Evolutionary conservation across 2,888 invertebrate species (phyloP), one percentile per base, ranked within the genome.

Genomic region (Clunio marinus): DNA sequence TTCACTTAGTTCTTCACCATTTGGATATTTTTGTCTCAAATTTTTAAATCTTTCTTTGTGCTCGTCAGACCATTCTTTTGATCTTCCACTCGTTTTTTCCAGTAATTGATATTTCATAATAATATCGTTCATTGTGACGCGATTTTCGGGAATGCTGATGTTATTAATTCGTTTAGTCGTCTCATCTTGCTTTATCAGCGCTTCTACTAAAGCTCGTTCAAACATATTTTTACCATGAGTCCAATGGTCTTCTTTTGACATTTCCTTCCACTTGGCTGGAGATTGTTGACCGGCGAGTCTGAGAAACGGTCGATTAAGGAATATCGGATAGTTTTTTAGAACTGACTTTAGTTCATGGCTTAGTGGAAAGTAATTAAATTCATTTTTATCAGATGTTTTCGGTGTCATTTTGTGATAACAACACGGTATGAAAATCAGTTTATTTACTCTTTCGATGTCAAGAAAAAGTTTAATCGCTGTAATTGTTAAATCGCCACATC

Each of bases 401-500:
- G 78, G 69, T 65, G 77, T 74, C 75, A 91, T 81, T 77, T 88
- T 87, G 75, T 91, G 91, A 73, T 91, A 91, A 74, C 91, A 91
- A 74, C 91, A 91, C 2, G 91, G 88, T 82, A 91, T 85, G 13
- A 90, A 79, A 55, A 87, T 81, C 22, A 89, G 75, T 15, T 83
- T 77, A 70, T 79, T 81, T 0, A 85, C 84, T 35, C 77, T 76
- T 5, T 80, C 74, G 75, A 87, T 82, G 73, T 82, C 78, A 45
- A 83, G 74, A 77, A 88, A 91, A 71, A 89, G 77, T 72, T 84
- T 81, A 60, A 89, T 81, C 7, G 88, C 85, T 68, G 83, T 82
- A 22, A 88, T 80, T 45, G 88, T 86, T 69, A 91, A 80, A 79
- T 91, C 90, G 0, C 88, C 91, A 74, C 91, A 91, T 4, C 89